phyloP scores from a whole-genome alignment of 2,113 vertebrate species.

The Numida meleagris region DNA sequence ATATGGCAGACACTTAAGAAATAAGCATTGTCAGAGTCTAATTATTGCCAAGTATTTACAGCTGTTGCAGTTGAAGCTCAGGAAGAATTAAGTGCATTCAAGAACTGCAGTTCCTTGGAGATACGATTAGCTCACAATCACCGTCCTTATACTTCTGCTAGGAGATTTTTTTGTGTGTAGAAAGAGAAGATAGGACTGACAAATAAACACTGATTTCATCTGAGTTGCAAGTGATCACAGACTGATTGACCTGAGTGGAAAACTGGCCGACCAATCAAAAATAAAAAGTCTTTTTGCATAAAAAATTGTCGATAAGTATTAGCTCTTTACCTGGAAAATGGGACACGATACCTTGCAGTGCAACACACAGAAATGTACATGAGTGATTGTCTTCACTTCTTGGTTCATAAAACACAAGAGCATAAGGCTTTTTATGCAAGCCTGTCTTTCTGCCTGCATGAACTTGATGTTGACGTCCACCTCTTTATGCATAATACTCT shows the following conservation, averaged over 20 bases:
- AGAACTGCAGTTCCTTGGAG: neutral
- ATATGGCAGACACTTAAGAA: slow-evolving; percentile 18
- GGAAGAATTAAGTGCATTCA: slow-evolving; percentile 18
- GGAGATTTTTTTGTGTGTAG: neutral
- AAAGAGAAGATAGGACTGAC: neutral
- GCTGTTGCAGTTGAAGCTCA: slow-evolving; percentile 17
- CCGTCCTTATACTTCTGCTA: neutral
- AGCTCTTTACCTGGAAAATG: neutral
- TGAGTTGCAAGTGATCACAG: neutral
- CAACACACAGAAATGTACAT: neutral
- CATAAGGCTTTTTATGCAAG: neutral
- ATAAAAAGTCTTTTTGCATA: neutral
- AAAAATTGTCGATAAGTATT: neutral
- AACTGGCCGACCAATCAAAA: neutral
- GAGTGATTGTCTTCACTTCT: neutral
- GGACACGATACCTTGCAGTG: neutral
- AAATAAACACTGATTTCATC: neutral
- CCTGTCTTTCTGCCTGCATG: neutral
- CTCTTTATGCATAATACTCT: neutral
- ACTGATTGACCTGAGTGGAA: neutral
- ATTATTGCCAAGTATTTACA: slow-evolving; percentile 57
- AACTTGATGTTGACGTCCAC: neutral
- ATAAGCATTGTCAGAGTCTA: neutral
- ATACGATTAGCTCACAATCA: neutral
- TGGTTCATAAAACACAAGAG: neutral